Base-by-base conservation (phyloP, 2,888 invertebrate genomes). In the Exephanes ischioxanthus region DNA sequence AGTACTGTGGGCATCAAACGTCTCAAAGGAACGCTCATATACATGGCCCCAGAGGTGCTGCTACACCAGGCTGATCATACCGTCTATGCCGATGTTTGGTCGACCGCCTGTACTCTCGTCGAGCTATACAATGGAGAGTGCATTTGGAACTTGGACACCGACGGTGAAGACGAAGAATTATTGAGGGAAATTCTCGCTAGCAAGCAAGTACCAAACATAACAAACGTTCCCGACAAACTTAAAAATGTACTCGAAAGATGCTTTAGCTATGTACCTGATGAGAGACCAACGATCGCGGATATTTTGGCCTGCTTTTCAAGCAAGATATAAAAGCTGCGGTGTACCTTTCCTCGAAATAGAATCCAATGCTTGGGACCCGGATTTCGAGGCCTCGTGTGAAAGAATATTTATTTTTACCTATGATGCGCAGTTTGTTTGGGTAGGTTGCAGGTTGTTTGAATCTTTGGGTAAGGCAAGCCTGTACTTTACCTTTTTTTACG, bases 31-130 rank as follows among this genome's bases (percentile, higher is more conserved):
- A 85, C 85, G n/a, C 72, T 58, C 16, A 53, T 83, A 19, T 83
- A 80, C 48, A 85, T 87, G 87, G 73, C 83, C 11, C 87, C 83
- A 51, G 82, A 87, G 77, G 7, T 84, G 33, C 11, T 84, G 11
- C 30, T 86, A 19, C 7, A 71, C 7, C 22, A 67, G 66, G 22
- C 48, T 19, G 71, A 71, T 33, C 45, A 63, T 11, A 80, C 70
- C 11, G 33, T 58, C 11, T 2, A 51, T 41, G 80, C 80, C 30
- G 87, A 87, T 68, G 45, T 86, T 16, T 87, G 84, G 86, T 30
- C 84, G 9, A 55, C 80, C 11, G 86, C 70, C 7, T 84, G 80
- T 19, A 85, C 80, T 0, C 14, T 86, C 5, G 26, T 80, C 0
- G 86, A 86, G 63, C 45, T 84, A 19, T 87, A 84, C 61, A 61